phyloP scores from a whole-genome alignment of 2,888 invertebrate species.

The Drosophila picticornis region DNA sequence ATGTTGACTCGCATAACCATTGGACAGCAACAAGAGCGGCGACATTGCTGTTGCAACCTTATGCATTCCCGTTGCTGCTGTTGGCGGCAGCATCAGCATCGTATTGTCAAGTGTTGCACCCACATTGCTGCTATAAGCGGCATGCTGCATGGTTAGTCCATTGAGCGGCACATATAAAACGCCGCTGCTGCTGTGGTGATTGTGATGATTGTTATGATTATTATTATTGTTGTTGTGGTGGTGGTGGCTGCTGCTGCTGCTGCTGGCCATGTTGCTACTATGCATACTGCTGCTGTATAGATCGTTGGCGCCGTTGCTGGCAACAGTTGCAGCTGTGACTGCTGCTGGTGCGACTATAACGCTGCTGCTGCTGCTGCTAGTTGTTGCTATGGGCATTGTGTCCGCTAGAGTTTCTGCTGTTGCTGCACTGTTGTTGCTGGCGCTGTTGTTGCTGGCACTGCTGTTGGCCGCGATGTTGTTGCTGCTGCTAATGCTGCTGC shows the following conservation, averaged over 20 bases:
- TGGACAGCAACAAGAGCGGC: constrained; percentile 49
- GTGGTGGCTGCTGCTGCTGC: background rate
- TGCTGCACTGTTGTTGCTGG: constrained; percentile 21
- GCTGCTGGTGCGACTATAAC: constrained; percentile 12
- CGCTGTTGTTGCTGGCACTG: constrained; percentile 30
- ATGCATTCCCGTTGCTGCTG: constrained; percentile 23
- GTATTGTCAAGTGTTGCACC: constrained; percentile 38
- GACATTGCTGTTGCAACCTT: constrained; percentile 34
- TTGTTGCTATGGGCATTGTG: constrained; percentile 8
- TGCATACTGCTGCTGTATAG: constrained; percentile 7
- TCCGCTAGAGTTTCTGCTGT: constrained; percentile 9
- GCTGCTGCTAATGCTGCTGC: background rate
- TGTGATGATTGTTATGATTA: constrained; percentile 25
- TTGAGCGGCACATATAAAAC: constrained; percentile 66
- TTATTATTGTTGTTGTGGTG: constrained; percentile 8
- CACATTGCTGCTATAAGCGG: constrained; percentile 64
- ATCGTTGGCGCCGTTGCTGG: constrained; percentile 23
- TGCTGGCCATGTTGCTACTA: constrained; percentile 5
- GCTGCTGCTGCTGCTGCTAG: constrained; percentile 9
- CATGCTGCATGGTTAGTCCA: constrained; percentile 59
- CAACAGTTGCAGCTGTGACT: background rate
- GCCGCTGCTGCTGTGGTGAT: constrained; percentile 43
- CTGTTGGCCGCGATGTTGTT: constrained; percentile 30
- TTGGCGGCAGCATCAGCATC: constrained; percentile 42
- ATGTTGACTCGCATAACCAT: constrained; percentile 54